Evolutionary conservation across 2,113 vertebrate species (phyloP).

Genomic region (Bagarius yarrelli): DNA sequence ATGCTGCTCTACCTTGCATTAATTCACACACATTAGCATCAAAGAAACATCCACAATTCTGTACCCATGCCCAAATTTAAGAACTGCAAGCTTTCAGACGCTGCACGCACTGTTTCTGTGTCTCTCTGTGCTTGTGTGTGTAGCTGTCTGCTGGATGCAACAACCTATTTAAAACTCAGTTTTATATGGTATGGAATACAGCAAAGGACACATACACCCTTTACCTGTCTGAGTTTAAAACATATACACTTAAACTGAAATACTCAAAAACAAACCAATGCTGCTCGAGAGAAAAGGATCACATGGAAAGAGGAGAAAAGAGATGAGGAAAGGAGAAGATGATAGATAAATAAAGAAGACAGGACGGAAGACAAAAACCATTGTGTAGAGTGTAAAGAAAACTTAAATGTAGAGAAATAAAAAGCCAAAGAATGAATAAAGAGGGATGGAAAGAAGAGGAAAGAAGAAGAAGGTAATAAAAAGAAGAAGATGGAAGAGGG

Average conservation of each 20-base stretch:
- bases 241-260: not conserved
- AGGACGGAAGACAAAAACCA: not conserved
- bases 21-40: not conserved
- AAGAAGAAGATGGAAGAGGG: not conserved
- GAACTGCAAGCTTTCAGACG: conserved; percentile 31
- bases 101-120: conserved; percentile 30
- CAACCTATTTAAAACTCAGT: conserved; percentile 40
- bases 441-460: not conserved
- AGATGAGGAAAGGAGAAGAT: not conserved
- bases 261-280: not conserved
- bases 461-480: not conserved
- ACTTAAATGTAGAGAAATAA: not conserved
- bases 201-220: not conserved
- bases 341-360: not conserved
- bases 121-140: not conserved
- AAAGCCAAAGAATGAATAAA: not conserved
- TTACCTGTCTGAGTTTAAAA: not conserved
- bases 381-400: not conserved
- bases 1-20: not conserved
- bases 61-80: not conserved
- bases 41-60: not conserved
- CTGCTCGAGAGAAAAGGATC: not conserved
- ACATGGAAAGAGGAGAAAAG: not conserved
- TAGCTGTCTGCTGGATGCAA: conserved; percentile 35
- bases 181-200: not conserved